A percentile compares a stretch with the other conserved stretches of the same genome.
Evolutionary conservation across 2,888 invertebrate genomes (phyloP).

Genomic region (Parnassius orleans): DNA sequence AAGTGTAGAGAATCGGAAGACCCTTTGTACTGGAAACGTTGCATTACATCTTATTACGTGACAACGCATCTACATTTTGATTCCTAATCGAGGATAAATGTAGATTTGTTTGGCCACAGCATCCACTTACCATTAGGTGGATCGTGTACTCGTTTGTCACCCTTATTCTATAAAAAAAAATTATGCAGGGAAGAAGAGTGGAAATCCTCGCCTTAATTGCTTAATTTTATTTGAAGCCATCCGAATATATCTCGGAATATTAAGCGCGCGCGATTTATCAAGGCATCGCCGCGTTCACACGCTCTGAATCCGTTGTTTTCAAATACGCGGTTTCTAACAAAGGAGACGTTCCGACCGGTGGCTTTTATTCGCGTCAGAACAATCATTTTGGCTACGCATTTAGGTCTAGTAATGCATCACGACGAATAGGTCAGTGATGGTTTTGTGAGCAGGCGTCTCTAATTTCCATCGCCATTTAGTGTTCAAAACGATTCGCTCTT

Average conservation of each 20-base stretch:
- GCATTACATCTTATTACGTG: too few relatives aligned
- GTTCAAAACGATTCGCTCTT: too few relatives aligned
- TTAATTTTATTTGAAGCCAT: conserved; percentile 7
- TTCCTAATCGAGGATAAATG: too few relatives aligned
- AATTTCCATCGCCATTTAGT: background rate
- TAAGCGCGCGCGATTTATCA: conserved; percentile 31
- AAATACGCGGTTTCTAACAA: conserved; percentile 43
- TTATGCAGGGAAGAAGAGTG: too few relatives aligned
- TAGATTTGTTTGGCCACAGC: too few relatives aligned
- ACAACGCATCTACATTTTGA: too few relatives aligned
- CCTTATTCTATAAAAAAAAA: too few relatives aligned
- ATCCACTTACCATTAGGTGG: too few relatives aligned
- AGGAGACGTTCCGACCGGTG: conserved; percentile 38
- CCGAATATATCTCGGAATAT: background rate
- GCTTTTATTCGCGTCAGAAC: conserved; percentile 44
- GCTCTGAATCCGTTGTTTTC: conserved; percentile 54
- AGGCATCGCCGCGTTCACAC: conserved; percentile 52
- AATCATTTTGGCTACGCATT: conserved; percentile 31
- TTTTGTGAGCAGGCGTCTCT: background rate
- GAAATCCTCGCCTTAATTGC: conserved; percentile 4
- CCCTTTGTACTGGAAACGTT: too few relatives aligned
- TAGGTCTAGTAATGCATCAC: conserved; percentile 30
- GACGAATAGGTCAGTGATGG: conserved; percentile 31
- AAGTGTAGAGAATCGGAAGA: too few relatives aligned
- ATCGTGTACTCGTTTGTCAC: too few relatives aligned